These are phyloP conservation scores for Urophycis tenuis DNA, from an alignment of 2,797 vertebrate species.

Conservation along the genomic window DNA sequence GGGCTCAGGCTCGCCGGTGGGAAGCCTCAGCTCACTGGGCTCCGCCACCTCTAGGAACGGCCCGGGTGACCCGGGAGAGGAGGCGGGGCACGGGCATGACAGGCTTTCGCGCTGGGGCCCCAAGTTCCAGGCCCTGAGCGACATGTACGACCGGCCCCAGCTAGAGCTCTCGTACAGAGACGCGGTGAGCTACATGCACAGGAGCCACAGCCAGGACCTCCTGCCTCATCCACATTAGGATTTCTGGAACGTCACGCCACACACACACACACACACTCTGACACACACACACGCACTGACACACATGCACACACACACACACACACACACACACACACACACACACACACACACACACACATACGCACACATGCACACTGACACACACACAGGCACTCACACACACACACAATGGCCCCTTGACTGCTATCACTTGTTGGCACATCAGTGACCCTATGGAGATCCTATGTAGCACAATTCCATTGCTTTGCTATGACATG, in stretches of 20 bases:
- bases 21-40: constrained; percentile 80
- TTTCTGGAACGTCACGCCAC: background rate
- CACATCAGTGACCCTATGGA: background rate
- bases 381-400: background rate
- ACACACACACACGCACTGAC: background rate
- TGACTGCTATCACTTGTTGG: background rate
- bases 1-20: constrained; percentile 67
- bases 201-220: constrained; percentile 48
- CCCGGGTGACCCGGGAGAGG: background rate
- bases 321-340: background rate
- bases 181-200: constrained; percentile 44
- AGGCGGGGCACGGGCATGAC: constrained; percentile 60
- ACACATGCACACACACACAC: background rate
- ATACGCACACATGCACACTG: background rate
- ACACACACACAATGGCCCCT: background rate
- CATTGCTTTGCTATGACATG: background rate
- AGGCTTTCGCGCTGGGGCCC: constrained; percentile 73
- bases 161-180: constrained; percentile 54
- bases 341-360: background rate
- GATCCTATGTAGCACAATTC: background rate
- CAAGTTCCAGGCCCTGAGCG: constrained; percentile 75
- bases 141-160: constrained; percentile 68
- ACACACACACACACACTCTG: background rate
- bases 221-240: constrained; percentile 48
- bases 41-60: constrained; percentile 41